These are phyloP conservation scores for Oegoconia quadripuncta DNA, from an alignment of 2,888 invertebrate genomes.

Conservation along the genomic window DNA sequence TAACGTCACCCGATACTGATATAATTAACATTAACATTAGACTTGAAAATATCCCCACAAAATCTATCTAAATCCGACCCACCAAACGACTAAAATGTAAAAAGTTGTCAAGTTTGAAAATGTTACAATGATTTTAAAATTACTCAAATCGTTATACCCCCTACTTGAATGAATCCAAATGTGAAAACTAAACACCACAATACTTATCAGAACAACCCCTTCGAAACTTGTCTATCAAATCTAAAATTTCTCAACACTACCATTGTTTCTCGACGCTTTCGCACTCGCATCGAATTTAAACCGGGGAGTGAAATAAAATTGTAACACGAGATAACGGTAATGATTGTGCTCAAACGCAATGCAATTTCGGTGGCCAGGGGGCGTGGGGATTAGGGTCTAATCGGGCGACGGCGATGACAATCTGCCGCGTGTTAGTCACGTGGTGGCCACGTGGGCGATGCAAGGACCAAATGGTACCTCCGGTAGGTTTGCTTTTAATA, in stretches of 20 bases:
- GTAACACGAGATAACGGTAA: slow-evolving; percentile 67
- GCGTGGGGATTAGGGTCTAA: slow-evolving; percentile 69
- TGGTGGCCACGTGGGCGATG: slow-evolving; percentile 36
- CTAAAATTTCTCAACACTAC: slow-evolving; percentile 42
- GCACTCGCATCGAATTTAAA: slow-evolving; percentile 25
- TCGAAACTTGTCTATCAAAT: slow-evolving; percentile 24
- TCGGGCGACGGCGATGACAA: slow-evolving; percentile 71
- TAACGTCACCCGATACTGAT: no score
- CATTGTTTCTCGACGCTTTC: slow-evolving; percentile 21
- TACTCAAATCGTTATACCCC: not conserved
- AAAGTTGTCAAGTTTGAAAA: no score
- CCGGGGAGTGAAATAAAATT: slow-evolving; percentile 44
- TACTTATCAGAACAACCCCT: slow-evolving; percentile 31
- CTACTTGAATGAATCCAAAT: not conserved
- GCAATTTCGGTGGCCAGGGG: slow-evolving; percentile 53
- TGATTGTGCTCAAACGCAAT: slow-evolving; percentile 56
- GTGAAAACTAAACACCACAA: slow-evolving; percentile 1
- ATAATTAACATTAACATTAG: no score
- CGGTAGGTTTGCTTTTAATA: not conserved
- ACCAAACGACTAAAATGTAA: not conserved
- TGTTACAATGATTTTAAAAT: not conserved
- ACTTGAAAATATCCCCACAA: no score
- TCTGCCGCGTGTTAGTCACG: slow-evolving; percentile 51
- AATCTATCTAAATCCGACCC: no score
- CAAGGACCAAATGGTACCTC: slow-evolving; percentile 4